These are phyloP conservation scores for Tachycineta bicolor DNA, from an alignment of 2,113 vertebrate genomes.

Conservation along the genomic window DNA sequence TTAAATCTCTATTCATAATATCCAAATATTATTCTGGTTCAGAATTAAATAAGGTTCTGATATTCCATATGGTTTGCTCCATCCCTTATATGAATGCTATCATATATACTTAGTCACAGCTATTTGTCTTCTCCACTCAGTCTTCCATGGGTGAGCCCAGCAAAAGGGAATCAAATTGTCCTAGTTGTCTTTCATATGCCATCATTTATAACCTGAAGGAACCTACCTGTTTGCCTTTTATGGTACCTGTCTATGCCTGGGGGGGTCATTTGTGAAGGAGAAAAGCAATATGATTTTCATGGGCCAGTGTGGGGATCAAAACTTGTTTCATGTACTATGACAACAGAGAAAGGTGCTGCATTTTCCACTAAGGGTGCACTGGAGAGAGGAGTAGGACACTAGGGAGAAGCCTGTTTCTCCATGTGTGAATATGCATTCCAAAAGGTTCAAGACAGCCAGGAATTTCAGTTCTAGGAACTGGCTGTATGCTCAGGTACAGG, in stretches of 20 bases:
- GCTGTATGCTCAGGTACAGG: not conserved
- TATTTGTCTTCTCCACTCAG: conserved; percentile 33
- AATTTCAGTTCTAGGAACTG: not conserved
- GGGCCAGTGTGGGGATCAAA: not conserved
- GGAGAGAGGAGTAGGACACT: not conserved
- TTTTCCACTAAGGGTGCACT: not conserved
- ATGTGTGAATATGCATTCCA: not conserved
- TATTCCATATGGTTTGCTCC: not conserved
- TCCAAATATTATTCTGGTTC: conserved; percentile 31
- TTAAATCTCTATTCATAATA: not conserved
- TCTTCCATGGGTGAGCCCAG: not conserved
- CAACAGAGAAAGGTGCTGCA: not conserved
- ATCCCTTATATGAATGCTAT: not conserved
- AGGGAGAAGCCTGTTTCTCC: not conserved
- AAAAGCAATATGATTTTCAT: not conserved
- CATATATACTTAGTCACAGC: conserved; percentile 40
- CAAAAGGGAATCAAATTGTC: conserved; percentile 29
- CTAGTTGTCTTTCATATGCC: conserved; percentile 8
- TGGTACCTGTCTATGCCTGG: not conserved
- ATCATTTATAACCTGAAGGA: conserved; percentile 36
- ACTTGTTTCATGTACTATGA: not conserved
- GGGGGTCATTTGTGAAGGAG: not conserved
- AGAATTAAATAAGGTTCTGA: conserved; percentile 30
- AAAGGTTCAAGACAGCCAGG: not conserved
- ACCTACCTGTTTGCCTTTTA: not conserved